A percentile compares a stretch with the other conserved stretches of the same genome.
Evolutionary conservation across 2,888 invertebrate species (phyloP).

Genomic region (Morpho achilles): DNA sequence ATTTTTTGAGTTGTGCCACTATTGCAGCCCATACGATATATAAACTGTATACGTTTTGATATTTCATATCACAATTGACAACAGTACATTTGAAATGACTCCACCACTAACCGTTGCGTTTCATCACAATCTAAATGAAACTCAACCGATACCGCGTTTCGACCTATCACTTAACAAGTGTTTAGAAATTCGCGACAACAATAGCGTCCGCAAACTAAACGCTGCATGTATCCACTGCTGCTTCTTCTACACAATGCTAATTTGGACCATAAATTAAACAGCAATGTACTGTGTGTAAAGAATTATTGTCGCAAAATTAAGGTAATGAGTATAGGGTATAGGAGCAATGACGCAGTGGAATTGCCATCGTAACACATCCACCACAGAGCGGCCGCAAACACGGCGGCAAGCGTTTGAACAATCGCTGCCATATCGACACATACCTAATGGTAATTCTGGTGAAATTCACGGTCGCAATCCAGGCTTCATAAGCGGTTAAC

Average conservation of each 20-base stretch:
- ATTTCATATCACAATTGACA: neutral
- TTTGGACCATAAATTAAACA: neutral
- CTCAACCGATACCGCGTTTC: slow-evolving; percentile 33
- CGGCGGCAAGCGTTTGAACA: slow-evolving; percentile 53
- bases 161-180: slow-evolving; percentile 39
- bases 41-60: no score
- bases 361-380: slow-evolving; percentile 54
- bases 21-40: no score
- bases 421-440: slow-evolving; percentile 53
- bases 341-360: slow-evolving; percentile 43
- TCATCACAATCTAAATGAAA: slow-evolving; percentile 22
- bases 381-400: slow-evolving; percentile 59
- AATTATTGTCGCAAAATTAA: slow-evolving; percentile 32
- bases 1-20: no score
- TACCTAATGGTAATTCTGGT: slow-evolving; percentile 34
- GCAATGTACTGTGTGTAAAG: slow-evolving; percentile 20
- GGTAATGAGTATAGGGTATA: slow-evolving; percentile 34
- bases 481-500: slow-evolving; percentile 32
- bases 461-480: slow-evolving; percentile 32
- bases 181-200: slow-evolving; percentile 24
- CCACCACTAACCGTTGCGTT: slow-evolving; percentile 9
- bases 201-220: slow-evolving; percentile 4
- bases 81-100: slow-evolving; percentile 4
- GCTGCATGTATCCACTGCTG: slow-evolving; percentile 30
- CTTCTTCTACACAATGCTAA: slow-evolving; percentile 5